Evolutionary conservation across 2,888 invertebrate species (phyloP), one percentile per base, ranked within the genome.

Genomic region (Sicus ferrugineus): DNA sequence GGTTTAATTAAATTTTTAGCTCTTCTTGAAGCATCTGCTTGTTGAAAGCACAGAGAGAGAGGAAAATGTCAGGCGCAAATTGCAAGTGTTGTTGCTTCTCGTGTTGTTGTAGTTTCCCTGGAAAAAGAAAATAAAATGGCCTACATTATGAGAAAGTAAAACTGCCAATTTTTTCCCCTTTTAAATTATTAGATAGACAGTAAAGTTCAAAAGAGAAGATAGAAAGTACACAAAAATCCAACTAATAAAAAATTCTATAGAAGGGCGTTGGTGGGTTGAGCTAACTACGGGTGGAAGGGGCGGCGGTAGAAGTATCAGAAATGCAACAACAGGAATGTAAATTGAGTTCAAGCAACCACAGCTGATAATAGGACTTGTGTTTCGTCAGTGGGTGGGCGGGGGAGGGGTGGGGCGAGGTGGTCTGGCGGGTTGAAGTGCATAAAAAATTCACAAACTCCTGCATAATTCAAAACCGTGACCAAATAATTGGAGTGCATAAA

Each of bases 381-480:
- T n/a, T n/a, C n/a, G n/a, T n/a, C n/a, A n/a, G 34, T 7, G 16
- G 52, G 14, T 11, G 11, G 52, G 26, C 14, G 7, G 7, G 16
- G 16, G 4, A 14, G 23, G 52, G 23, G 14, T 14, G n/a, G 16
- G n/a, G n/a, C 14, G n/a, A 42, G 3, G 42, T 42, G 42, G n/a
- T n/a, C n/a, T n/a, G n/a, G 16, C 16, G 30, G 14, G 2, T 3
- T 19, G 16, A 30, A 56, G 54, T 54, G 28, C 23, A 26, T 7
- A 23, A 5, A 26, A 54, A 23, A 23, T 54, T 2, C 52, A 6
- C 3, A 54, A 54, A 54, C 23, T 54, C 2, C 23, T 54, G 52
- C 23, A 54, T 54, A 54, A 54, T 54, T 54, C 11, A 54, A 54
- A 54, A 26, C n/a, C 52, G 26, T 26, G 52, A 54, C 23, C 26